Base-by-base conservation (phyloP, 64 coral and sea anemone genomes). In the Orbicella faveolata region DNA sequence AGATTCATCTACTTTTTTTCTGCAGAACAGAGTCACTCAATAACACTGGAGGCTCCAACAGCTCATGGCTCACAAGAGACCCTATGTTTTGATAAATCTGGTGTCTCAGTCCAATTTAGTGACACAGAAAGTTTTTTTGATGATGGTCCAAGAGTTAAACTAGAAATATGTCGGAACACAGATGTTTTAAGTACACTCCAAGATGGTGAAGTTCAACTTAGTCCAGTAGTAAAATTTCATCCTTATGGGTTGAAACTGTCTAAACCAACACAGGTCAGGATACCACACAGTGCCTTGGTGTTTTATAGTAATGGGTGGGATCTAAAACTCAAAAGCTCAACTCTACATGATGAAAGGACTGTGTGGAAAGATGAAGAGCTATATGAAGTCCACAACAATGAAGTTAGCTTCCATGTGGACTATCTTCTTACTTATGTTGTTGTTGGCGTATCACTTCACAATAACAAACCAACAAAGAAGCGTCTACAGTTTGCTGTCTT, bases 211-310 rank as follows among this genome's bases (percentile, higher is more conserved):
- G 74, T 92, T 20, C 74, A 73, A 36, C 90, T 92, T 21, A 92
- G 90, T 55, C 90, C 90, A 18, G 23, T 81, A 1, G 87, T 92
- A 25, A 77, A 81, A 68, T 73, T 92, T 79, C 76, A 87, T n/a
- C 74, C 83, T 36, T 41, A 51, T 72, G 83, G 30, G 2, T n/a
- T 17, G 21, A 36, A 80, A n/a, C 37, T 72, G 3, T 20, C 39
- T 19, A 62, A 55, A n/a, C 61, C 76, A 10, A 36, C 79, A 16
- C 51, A 30, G 35, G 30, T 87, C 30, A 76, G 67, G 23, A 87
- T 92, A 52, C 83, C 83, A 15, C 90, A 92, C 39, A 92, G 74
- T 92, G 90, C 90, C 12, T 65, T 77, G 15, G 61, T 89, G 1
- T 64, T 41, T 69, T 66, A 14, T 17, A 39, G 37, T 13, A 34